Conservation (phyloP, 2,888 invertebrate species). For the Apamea monoglypha region DNA sequence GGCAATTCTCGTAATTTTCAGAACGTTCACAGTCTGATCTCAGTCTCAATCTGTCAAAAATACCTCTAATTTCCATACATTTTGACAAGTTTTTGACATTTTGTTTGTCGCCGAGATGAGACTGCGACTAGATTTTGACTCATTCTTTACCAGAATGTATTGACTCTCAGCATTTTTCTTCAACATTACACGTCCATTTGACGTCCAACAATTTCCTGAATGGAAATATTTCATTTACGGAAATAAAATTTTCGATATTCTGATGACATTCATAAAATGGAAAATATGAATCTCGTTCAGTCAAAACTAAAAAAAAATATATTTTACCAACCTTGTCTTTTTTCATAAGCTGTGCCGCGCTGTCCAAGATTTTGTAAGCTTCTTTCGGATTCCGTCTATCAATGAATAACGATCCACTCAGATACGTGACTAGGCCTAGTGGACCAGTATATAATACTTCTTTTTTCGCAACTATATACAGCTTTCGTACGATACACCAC, state of each 20-base stretch:
- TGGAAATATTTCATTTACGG: not conserved
- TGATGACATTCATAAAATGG: not conserved
- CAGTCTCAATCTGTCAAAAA: no score
- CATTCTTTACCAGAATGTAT: no score
- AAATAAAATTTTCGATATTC: not conserved
- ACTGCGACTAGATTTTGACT: no score
- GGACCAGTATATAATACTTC: slow-evolving; percentile 89
- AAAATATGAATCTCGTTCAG: not conserved
- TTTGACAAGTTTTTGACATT: no score
- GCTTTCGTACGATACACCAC: slow-evolving; percentile 85
- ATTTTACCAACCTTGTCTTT: slow-evolving; percentile 40
- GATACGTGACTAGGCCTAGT: slow-evolving; percentile 89
- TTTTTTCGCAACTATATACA: slow-evolving; percentile 89
- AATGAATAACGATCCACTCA: slow-evolving; percentile 90
- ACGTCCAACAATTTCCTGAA: not conserved
- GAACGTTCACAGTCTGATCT: no score
- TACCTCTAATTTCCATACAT: no score
- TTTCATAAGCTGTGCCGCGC: not conserved
- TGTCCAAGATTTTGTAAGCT: slow-evolving; percentile 28
- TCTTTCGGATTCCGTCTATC: slow-evolving; percentile 77
- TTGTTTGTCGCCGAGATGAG: no score
- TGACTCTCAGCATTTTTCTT: no score
- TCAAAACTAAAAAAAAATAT: not conserved
- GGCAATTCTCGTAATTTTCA: no score
- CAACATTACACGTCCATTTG: no score